phyloP scores from a whole-genome alignment of 2,888 invertebrate genomes.

The Panorpa germanica region DNA sequence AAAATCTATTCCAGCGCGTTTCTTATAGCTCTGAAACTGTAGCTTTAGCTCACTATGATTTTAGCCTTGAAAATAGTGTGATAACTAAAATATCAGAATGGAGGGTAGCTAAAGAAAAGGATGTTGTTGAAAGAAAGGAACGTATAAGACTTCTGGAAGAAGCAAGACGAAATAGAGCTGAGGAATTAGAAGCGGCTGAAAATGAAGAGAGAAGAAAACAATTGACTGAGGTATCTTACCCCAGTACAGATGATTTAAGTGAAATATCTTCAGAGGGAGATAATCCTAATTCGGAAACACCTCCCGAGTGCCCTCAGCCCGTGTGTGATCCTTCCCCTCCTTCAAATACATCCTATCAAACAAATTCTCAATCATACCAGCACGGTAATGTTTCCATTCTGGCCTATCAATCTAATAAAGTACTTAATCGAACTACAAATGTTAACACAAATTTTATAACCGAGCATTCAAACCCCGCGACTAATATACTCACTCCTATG shows the following conservation, averaged over 20 bases:
- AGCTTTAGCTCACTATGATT: conserved; percentile 38
- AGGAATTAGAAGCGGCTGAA: conserved; percentile 29
- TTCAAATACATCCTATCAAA: too few species aligned
- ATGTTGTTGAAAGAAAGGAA: conserved; percentile 37
- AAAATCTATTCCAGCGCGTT: conserved; percentile 29
- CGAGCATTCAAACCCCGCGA: too few species aligned
- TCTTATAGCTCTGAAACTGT: conserved; percentile 24
- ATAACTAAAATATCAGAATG: conserved; percentile 52
- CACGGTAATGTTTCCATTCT: not conserved
- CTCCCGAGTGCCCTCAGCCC: conserved; percentile 15
- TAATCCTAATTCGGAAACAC: conserved; percentile 20
- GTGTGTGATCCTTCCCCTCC: not conserved
- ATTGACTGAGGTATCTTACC: conserved; percentile 37
- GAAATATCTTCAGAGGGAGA: conserved; percentile 31
- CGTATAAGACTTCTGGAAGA: conserved; percentile 37
- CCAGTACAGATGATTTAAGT: conserved; percentile 37
- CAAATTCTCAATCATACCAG: too few species aligned
- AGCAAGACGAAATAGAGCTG: conserved; percentile 32
- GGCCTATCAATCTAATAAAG: not conserved
- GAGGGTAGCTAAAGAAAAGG: conserved; percentile 40
- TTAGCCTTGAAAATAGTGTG: conserved; percentile 52
- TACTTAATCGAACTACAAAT: conserved; percentile 2
- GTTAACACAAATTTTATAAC: conserved; percentile 2
- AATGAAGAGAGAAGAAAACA: conserved; percentile 32
- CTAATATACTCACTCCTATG: too few species aligned